Base-by-base conservation (phyloP, 2,113 vertebrate species). In the Gambusia affinis region DNA sequence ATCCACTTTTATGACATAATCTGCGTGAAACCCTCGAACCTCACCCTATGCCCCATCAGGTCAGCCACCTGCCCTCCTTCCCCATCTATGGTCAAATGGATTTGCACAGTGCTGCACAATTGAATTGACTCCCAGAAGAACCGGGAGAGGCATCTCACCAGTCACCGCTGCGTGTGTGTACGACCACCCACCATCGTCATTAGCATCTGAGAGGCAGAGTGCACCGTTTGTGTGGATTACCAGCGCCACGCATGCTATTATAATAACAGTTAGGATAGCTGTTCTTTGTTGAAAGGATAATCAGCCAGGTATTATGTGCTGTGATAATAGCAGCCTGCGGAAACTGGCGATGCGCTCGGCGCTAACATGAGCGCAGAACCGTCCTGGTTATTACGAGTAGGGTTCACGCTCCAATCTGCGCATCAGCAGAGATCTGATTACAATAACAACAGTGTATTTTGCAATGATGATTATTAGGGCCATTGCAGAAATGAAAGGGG, bases 221-320 rank as follows among this genome's bases (percentile, higher is more conserved):
- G 82, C 68, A 79, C 66, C 57, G 29, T 81, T 82, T 76, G 73
- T 84, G 82, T 81, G 83, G 92, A 92, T 93, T 91, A 91, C 87
- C 84, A 76, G 79, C 73, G 85, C 80, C 72, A 10, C 69, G n/a
- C 63, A 6, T 67, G 80, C 87, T 84, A 93, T 91, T 91, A 92
- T 87, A 85, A 88, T 90, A 92, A 90, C 88, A 75, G 88, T 87
- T 87, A 86, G 37, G 84, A 83, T 88, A 85, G 88, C 84, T 85
- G 80, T 83, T 81, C 86, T 85, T 88, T 84, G 68, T 67, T 90
- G 91, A 92, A 93, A 84, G 80, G 92, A 90, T 92, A 92, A 93
- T 93, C 92, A 92, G 89, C 79, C 74, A 89, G 91, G 90, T 92
- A 93, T 92, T 93, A 92, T 92, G 75, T 84, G 83, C 90, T 78